Conservation (phyloP, 2,113 vertebrate genomes). For the Chaetodon trifascialis region DNA sequence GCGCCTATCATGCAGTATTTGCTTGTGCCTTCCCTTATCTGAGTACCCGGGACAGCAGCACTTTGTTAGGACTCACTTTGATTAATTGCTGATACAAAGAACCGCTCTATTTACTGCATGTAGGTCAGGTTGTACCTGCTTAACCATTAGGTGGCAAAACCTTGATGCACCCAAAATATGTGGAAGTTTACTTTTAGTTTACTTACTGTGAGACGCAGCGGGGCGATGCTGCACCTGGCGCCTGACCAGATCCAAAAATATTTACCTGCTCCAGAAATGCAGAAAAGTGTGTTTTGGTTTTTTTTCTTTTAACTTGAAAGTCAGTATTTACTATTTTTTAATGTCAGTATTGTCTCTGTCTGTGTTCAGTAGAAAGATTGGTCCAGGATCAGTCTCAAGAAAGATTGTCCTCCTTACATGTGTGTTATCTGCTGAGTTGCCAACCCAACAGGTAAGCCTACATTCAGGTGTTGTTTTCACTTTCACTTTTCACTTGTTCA, state of each 20-base stretch:
- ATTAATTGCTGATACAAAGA: conserved; percentile 78
- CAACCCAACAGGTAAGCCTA: not conserved
- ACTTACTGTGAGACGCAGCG: conserved; percentile 26
- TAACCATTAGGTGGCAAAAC: conserved; percentile 54
- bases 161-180: conserved; percentile 54
- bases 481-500: too few relatives aligned
- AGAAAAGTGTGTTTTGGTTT: not conserved
- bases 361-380: not conserved
- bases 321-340: not conserved
- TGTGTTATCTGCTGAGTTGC: not conserved
- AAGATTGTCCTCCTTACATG: not conserved
- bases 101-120: conserved; percentile 78
- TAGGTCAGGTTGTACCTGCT: conserved; percentile 78
- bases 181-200: conserved; percentile 62
- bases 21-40: conserved; percentile 58
- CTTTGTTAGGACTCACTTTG: conserved; percentile 78
- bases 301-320: not conserved
- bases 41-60: conserved; percentile 64
- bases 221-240: conserved; percentile 56
- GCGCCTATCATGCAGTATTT: conserved; percentile 56
- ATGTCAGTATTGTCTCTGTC: not conserved
- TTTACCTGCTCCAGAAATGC: conserved; percentile 41
- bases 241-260: conserved; percentile 47
- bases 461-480: not conserved
- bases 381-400: not conserved